Evolutionary conservation across 2,797 vertebrate species (phyloP), one percentile per base, ranked within the genome.

Genomic region (Pteronotus mesoamericanus): DNA sequence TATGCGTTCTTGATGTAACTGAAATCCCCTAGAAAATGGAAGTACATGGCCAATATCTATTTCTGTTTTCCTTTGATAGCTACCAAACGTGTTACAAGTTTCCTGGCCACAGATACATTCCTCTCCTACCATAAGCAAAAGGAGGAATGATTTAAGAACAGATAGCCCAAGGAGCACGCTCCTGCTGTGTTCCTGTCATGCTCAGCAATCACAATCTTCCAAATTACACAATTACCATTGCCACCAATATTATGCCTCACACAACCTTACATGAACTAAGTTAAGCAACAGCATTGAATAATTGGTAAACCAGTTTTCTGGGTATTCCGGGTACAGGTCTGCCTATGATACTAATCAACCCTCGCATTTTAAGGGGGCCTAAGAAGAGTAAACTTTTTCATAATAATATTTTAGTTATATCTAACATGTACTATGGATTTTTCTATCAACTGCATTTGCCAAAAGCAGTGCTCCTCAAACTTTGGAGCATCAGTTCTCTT

Each of bases 111-210:
- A 89, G 37, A 85, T 69, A 57, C 66, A 26, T 59, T 96, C 44
- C 32, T 94, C 55, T 94, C 24, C 66, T 55, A 86, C 46, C 57
- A 34, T n/a, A 51, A 91, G 44, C 71, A 86, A 75, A 89, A 83
- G 22, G 86, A 93, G 68, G 92, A 94, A 78, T 85, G 32, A 87
- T 61, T 94, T 72, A 80, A 95, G 74, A 95, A 53, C 61, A 79
- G 39, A 88, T 89, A 95, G 77, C 15, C 42, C 14, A 89, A 44
- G 9, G 46, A n/a, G 4, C 61, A 3, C 9, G 26, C 48, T 92
- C 84, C 46, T 84, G 2, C n/a, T 94, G 34, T 83, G 66, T 87
- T 89, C 53, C 64, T 92, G 84, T 95, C 89, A 66, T 71, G 66
- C 29, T 75, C 24, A 24, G 15, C 46, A 83, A 72, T 77, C 78